Conservation (phyloP, 2,888 invertebrate genomes). For the Cryptops parisi region DNA sequence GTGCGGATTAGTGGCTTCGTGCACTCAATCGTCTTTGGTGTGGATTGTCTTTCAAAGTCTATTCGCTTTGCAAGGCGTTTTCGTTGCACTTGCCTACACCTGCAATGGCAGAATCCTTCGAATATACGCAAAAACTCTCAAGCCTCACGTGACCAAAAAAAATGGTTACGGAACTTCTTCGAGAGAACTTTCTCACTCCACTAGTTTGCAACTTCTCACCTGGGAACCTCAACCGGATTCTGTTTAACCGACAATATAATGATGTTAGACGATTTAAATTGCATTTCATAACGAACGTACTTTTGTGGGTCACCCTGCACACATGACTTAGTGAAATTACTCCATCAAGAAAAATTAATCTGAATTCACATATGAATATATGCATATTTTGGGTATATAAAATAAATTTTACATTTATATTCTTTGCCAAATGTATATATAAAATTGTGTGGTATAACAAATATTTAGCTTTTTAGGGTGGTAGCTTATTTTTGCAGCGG, state of each 20-base stretch:
- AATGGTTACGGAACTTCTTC: constrained; percentile 14
- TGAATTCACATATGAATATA: no score
- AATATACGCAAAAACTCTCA: constrained; percentile 23
- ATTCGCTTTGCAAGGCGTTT: constrained; percentile 40
- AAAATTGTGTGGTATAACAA: no score
- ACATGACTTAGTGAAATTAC: no score
- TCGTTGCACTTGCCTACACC: constrained; percentile 46
- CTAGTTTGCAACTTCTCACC: constrained; percentile 24
- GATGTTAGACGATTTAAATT: neutral
- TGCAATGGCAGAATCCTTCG: constrained; percentile 41
- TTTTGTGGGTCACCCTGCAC: no score
- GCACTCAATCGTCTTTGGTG: constrained; percentile 23
- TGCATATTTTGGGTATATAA: no score
- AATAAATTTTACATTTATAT: no score
- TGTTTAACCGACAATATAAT: no score
- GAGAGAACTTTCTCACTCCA: constrained; percentile 23
- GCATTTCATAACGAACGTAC: neutral
- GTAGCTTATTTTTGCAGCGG: no score
- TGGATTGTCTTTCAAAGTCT: constrained; percentile 32
- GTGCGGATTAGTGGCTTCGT: constrained; percentile 28
- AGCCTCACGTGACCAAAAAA: constrained; percentile 18
- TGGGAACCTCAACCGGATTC: constrained; percentile 22
- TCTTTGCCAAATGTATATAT: no score
- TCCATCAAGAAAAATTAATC: no score
- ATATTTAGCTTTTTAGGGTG: no score